Base-by-base conservation (phyloP, 2,797 vertebrate genomes). In the Sebastes flavidus region DNA sequence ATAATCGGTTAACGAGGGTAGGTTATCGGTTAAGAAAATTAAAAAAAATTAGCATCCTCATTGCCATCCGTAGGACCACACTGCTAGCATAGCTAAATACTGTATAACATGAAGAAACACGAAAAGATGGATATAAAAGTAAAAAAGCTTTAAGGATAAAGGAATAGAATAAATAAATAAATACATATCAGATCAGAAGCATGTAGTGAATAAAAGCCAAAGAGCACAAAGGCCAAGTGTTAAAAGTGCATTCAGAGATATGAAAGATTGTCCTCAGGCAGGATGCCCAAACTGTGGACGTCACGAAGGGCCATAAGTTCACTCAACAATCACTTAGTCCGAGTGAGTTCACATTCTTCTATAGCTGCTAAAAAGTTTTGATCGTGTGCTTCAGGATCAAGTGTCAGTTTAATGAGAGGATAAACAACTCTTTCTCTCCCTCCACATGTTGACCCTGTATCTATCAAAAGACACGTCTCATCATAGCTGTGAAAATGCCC, bases 311-410 rank as follows among this genome's bases (percentile, higher is more conserved):
- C 16, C 42, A 49, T 11, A 32, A 34, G 30, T 63, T 63, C n/a
- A 38, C 61, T 63, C 61, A 38, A 36, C n/a, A 38, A 65, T 38
- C 62, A 65, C 49, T 16, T 24, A 8, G 22, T 25, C 22, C n/a
- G n/a, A 13, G 30, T 38, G 22, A 25, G 10, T 55, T 46, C 20
- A 60, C 24, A 12, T 36, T 36, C 24, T 60, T 70, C 42, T 62
- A 8, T 14, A 49, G 71, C 29, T 58, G 25, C 69, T 59, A 55
- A 68, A 58, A 66, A 32, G 38, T 68, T 66, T 52, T 54, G 66
- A 73, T 59, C 32, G 58, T 56, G 27, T 4, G 58, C 11, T 62
- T 72, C 61, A 67, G 63, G 55, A 56, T 58, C 38, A 71, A 82
- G 20, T 18, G 38, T 65, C 14, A 68, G 12, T 38, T 22, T 11